These are phyloP conservation scores for Platysteira castanea DNA, from an alignment of 2,113 vertebrate genomes.

Conservation along the genomic window DNA sequence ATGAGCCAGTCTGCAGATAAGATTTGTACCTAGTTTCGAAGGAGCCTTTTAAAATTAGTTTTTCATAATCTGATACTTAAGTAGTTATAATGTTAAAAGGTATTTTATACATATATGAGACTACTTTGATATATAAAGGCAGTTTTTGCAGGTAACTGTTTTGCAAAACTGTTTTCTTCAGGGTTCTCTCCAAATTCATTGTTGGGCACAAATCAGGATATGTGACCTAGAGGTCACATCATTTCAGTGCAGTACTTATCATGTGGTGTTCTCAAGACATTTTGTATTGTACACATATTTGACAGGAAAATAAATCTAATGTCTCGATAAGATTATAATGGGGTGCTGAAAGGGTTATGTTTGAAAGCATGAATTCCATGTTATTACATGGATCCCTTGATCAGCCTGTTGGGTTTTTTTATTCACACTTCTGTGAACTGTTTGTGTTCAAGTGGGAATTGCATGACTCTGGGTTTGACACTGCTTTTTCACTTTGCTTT, in stretches of 20 bases:
- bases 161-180: background rate
- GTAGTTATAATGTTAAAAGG: background rate
- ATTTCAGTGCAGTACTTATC: background rate
- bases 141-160: background rate
- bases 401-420: background rate
- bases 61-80: background rate
- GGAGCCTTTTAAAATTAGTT: background rate
- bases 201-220: background rate
- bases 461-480: background rate
- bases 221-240: background rate
- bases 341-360: background rate
- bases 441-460: background rate
- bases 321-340: background rate
- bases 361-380: background rate
- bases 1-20: background rate
- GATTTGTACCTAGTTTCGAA: background rate
- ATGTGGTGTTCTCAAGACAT: background rate
- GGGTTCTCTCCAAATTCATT: background rate
- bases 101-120: background rate
- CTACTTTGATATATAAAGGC: background rate
- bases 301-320: background rate
- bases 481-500: slow-evolving; percentile 14
- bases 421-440: background rate
- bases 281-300: background rate
- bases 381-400: background rate